Conservation (phyloP, 2,888 invertebrate genomes). For the Apodemia duryi region DNA sequence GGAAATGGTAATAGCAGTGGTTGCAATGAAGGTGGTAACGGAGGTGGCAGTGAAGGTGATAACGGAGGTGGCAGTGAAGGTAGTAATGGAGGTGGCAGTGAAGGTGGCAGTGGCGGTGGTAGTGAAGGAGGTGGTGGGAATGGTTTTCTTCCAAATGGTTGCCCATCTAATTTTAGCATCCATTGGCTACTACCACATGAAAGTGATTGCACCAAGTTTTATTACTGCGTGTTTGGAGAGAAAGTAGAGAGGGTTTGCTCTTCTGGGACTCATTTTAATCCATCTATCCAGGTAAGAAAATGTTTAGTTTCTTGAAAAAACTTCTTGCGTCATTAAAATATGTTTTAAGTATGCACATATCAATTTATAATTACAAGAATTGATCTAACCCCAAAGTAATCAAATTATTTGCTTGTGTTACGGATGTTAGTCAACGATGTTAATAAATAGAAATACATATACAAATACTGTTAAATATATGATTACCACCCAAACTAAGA, state of each 20-base stretch:
- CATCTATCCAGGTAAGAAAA: background rate
- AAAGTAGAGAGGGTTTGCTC: background rate
- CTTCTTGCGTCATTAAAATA: too few species aligned
- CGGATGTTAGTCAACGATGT: too few species aligned
- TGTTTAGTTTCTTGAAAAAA: too few species aligned
- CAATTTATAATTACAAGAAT: too few species aligned
- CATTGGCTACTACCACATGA: constrained; percentile 53
- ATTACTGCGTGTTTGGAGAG: constrained; percentile 44
- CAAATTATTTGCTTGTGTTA: too few species aligned
- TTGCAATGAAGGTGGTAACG: background rate
- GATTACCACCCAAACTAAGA: too few species aligned
- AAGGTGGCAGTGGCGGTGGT: too few species aligned
- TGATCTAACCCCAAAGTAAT: too few species aligned
- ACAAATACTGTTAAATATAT: too few species aligned
- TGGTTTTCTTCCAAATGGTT: background rate
- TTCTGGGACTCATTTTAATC: background rate
- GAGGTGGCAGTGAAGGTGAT: background rate
- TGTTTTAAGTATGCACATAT: too few species aligned
- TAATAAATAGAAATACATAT: too few species aligned
- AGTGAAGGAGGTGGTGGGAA: too few species aligned
- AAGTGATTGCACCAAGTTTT: constrained; percentile 57
- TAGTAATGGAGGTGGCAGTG: background rate
- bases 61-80: background rate
- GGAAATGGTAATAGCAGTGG: background rate
- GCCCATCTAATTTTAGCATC: background rate